Evolutionary conservation across 2,113 vertebrate species (phyloP).

Genomic region (Callocephalon fimbriatum): DNA sequence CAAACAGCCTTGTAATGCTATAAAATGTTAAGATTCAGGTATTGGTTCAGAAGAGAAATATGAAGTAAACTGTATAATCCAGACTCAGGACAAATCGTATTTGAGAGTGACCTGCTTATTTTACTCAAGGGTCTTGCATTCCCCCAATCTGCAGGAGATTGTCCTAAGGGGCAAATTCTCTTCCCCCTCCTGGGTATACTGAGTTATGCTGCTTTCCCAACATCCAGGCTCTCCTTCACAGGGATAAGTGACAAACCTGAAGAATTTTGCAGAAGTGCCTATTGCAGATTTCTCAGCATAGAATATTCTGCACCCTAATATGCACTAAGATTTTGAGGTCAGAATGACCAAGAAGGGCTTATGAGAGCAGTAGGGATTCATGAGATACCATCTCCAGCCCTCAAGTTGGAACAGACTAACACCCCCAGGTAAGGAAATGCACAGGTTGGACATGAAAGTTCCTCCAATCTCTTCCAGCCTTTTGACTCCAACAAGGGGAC

Average conservation of each 20-base stretch:
- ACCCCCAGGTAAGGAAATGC: neutral
- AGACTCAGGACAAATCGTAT: neutral
- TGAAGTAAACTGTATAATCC: neutral
- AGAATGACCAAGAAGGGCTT: accelerated
- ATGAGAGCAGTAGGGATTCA: neutral
- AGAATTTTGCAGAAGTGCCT: neutral
- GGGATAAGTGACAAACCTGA: neutral
- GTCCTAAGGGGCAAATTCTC: neutral
- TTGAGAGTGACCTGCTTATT: neutral
- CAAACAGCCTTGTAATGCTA: neutral
- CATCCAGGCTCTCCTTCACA: accelerated
- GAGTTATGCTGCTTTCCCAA: neutral
- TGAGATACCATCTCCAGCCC: neutral
- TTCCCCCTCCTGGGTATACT: neutral
- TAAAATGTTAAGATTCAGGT: neutral
- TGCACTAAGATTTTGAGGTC: neutral
- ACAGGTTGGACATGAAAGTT: neutral
- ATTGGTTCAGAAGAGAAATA: neutral
- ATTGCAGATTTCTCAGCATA: neutral
- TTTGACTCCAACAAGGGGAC: neutral
- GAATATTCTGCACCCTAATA: neutral
- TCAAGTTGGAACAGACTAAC: neutral
- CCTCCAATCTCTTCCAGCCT: neutral
- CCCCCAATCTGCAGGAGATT: neutral
- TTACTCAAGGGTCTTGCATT: neutral